A percentile compares a stretch with the other conserved stretches of the same genome.
Evolutionary conservation across 2,113 vertebrate genomes (phyloP).

Genomic region (Numenius arquata): DNA sequence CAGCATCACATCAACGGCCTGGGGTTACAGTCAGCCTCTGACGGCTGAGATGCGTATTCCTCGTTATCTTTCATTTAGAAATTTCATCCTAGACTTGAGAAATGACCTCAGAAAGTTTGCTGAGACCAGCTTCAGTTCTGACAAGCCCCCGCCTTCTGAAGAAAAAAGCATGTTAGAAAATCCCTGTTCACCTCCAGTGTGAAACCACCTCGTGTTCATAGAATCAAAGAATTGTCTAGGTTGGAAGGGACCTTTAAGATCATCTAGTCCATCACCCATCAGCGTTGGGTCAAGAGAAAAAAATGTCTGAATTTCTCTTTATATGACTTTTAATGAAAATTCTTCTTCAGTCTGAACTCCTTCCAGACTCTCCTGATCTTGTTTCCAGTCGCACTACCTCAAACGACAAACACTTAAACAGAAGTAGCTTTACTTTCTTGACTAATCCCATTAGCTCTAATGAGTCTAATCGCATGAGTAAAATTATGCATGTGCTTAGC

Average conservation of each 20-base stretch:
- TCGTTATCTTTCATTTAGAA: neutral
- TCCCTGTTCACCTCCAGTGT: neutral
- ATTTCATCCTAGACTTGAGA: neutral
- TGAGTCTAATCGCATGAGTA: constrained; percentile 12
- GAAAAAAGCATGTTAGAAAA: neutral
- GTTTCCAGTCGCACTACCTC: neutral
- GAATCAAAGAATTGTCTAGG: no score
- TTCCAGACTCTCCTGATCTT: neutral
- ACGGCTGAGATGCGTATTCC: neutral
- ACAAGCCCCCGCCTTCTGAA: neutral
- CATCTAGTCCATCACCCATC: neutral
- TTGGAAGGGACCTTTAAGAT: no score
- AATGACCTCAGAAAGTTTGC: neutral
- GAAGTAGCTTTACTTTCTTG: constrained; percentile 52
- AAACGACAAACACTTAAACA: constrained; percentile 6
- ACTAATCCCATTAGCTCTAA: constrained; percentile 56
- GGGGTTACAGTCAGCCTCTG: neutral
- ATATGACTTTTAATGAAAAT: neutral
- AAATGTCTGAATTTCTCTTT: neutral
- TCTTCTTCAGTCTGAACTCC: neutral
- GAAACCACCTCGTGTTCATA: neutral
- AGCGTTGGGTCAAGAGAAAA: neutral
- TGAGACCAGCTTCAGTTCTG: neutral
- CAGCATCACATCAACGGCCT: neutral
- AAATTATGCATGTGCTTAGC: constrained; percentile 41